Evolutionary conservation across 2,797 vertebrate species (phyloP).

Genomic region (Agapornis canus): DNA sequence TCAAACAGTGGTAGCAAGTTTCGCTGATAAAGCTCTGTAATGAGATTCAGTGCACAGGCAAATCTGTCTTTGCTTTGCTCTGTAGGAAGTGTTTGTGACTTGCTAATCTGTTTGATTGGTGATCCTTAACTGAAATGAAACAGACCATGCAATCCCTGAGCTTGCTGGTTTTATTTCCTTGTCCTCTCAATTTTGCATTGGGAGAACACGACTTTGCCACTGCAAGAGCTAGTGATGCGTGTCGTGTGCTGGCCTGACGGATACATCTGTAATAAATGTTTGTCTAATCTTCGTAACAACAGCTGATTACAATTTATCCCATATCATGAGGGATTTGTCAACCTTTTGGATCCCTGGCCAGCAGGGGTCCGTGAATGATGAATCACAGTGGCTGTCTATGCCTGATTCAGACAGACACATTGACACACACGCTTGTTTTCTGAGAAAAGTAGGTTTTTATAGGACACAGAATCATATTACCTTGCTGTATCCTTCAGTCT

Average conservation of each 20-base stretch:
- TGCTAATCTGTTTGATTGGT: neutral
- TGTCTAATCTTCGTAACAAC: neutral
- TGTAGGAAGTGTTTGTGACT: neutral
- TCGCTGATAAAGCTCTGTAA: neutral
- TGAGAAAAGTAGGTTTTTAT: slow-evolving; percentile 32
- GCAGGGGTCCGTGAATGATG: neutral
- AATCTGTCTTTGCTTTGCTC: neutral
- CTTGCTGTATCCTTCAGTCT: neutral
- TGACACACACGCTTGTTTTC: neutral
- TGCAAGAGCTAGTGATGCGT: neutral
- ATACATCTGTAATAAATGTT: slow-evolving; percentile 1
- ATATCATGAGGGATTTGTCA: slow-evolving; percentile 1
- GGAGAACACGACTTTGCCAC: neutral
- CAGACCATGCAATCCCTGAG: neutral
- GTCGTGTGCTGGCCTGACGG: neutral
- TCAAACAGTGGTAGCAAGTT: neutral
- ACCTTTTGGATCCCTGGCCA: neutral
- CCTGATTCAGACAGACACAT: neutral
- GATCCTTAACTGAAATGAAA: slow-evolving; percentile 18
- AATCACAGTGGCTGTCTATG: neutral
- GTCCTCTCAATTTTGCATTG: neutral
- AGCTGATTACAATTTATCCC: slow-evolving; percentile 38
- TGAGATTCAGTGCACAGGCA: rapidly evolving
- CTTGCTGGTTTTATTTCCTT: neutral
- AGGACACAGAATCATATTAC: neutral